Evolutionary conservation across 2,888 invertebrate genomes (phyloP).

Genomic region (Epinotia brunnichana): DNA sequence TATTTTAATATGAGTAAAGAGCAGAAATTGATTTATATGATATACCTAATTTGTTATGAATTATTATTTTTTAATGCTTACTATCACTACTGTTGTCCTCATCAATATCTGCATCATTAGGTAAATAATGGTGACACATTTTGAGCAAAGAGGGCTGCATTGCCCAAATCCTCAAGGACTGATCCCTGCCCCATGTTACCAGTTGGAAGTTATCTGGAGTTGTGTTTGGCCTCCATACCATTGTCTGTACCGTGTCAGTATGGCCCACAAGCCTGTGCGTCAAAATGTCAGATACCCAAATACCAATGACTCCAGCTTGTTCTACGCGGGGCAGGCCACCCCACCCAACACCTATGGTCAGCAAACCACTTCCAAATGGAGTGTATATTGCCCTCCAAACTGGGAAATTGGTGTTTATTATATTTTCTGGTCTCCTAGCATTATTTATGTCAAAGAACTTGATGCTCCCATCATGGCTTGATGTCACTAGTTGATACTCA

Average conservation of each 20-base stretch:
- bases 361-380: conserved; percentile 95
- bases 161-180: conserved; percentile 94
- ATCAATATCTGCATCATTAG: conserved; percentile 85
- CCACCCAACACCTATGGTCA: conserved; percentile 96
- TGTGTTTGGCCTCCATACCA: conserved; percentile 93
- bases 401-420: conserved; percentile 92
- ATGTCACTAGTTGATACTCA: conserved; percentile 93
- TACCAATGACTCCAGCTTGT: conserved; percentile 85
- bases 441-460: conserved; percentile 96
- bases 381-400: conserved; percentile 97
- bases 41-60: neutral
- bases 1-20: too few relatives aligned
- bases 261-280: conserved; percentile 97
- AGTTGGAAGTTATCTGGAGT: conserved; percentile 90
- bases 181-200: conserved; percentile 98
- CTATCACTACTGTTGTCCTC: conserved; percentile 81
- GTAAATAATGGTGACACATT: conserved; percentile 86
- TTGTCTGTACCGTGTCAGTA: conserved; percentile 96
- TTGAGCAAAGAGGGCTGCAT: conserved; percentile 93
- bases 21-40: neutral
- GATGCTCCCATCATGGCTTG: conserved; percentile 97
- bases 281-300: conserved; percentile 85
- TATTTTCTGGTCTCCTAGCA: conserved; percentile 92
- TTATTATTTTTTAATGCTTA: conserved; percentile 55
- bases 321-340: conserved; percentile 91